These are phyloP conservation scores for Grammatotria lemairii DNA, from an alignment of 2,113 vertebrate species.

Conservation along the genomic window DNA sequence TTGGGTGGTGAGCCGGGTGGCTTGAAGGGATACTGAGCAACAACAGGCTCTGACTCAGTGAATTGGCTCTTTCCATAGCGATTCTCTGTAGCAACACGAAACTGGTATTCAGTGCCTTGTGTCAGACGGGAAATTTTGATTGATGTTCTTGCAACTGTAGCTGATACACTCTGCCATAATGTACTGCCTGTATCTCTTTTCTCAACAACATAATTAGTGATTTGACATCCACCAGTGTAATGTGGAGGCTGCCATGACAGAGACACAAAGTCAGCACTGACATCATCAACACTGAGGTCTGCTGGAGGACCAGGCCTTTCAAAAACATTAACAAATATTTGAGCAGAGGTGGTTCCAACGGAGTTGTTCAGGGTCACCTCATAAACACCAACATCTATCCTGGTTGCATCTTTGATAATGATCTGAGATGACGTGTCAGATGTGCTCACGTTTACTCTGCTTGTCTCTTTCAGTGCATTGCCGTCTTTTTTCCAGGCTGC, in stretches of 20 bases:
- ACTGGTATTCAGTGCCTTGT: constrained; percentile 92
- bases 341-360: constrained; percentile 75
- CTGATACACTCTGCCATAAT: constrained; percentile 87
- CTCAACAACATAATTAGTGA: constrained; percentile 94
- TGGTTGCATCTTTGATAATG: constrained; percentile 84
- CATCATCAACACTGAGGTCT: constrained; percentile 81
- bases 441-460: constrained; percentile 84
- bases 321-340: constrained; percentile 85
- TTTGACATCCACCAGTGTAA: constrained; percentile 93
- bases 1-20: constrained; percentile 83
- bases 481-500: constrained; percentile 87
- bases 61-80: constrained; percentile 90
- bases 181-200: constrained; percentile 91
- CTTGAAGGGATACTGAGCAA: constrained; percentile 93
- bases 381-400: constrained; percentile 86
- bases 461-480: constrained; percentile 86
- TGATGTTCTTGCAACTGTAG: constrained; percentile 92
- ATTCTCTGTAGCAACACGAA: constrained; percentile 94
- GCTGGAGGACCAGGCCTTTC: constrained; percentile 89
- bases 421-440: constrained; percentile 82
- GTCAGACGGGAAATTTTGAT: constrained; percentile 84
- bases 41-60: constrained; percentile 75
- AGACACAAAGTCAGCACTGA: constrained; percentile 86
- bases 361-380: constrained; percentile 83
- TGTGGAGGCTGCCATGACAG: constrained; percentile 89